Evolutionary conservation across 2,797 vertebrate genomes (phyloP), one percentile per base, ranked within the genome.

Genomic region (Merluccius polli): DNA sequence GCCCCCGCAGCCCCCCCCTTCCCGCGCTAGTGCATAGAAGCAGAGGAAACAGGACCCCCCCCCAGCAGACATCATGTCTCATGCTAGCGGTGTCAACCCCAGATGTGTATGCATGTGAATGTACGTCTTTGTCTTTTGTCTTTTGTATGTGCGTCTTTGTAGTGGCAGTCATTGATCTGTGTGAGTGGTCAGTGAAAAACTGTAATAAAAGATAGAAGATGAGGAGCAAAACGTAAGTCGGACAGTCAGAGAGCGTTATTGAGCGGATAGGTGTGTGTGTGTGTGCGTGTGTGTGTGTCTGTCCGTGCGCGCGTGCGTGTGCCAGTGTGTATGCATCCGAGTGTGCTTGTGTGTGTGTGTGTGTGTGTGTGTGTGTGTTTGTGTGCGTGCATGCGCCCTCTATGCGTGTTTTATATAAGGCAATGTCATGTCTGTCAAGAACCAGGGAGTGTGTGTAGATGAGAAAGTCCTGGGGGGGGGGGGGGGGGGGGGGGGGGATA

Each of bases 401-500:
- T n/a, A n/a, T n/a, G n/a, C n/a, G n/a, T n/a, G n/a, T n/a, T n/a
- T n/a, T n/a, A n/a, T n/a, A n/a, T n/a, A n/a, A n/a, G n/a, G n/a
- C n/a, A n/a, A n/a, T n/a, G n/a, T n/a, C n/a, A 13, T 29, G 15
- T 31, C 5, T 5, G 29, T 4, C 13, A 4, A 30, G 65, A 30
- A 3, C 4, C 2, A 30, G 65, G 15, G 27, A 18, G 27, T 13
- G 29, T 4, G 67, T 18, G 67, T 6, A 29, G 7, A 29, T 6
- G 67, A 31, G 29, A 31, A 29, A 31, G 29, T n/a, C n/a, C n/a
- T n/a, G n/a, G n/a, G n/a, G n/a, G n/a, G n/a, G n/a, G n/a, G n/a
- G 73, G 79, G 85, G 87, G 83, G 3, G 81, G 76, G 75, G 8
- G 70, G 73, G 77, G 76, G 84, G 81, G 82, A 87, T 84, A 79